These are phyloP conservation scores for Caiman crocodilus DNA, from an alignment of 2,797 vertebrate genomes.

Conservation along the genomic window DNA sequence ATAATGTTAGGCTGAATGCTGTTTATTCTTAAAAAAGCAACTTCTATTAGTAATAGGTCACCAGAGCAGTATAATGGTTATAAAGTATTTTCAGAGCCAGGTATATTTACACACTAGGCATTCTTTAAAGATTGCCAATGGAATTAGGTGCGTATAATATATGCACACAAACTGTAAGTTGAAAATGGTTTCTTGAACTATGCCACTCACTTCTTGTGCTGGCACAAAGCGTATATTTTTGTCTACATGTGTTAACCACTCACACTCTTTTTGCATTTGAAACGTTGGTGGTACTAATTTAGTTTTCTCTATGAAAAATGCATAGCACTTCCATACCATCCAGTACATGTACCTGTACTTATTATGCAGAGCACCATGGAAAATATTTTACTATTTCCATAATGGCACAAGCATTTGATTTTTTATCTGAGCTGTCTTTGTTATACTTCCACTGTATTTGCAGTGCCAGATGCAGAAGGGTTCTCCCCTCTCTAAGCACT, in stretches of 20 bases:
- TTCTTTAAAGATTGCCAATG: slow-evolving; percentile 35
- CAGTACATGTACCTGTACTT: background rate
- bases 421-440: background rate
- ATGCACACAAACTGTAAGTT: background rate
- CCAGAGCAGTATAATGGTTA: background rate
- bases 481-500: background rate
- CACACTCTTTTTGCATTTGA: background rate
- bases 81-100: slow-evolving; percentile 30
- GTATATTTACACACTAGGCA: background rate
- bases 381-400: background rate
- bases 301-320: background rate
- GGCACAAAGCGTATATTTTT: background rate
- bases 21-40: slow-evolving; percentile 47
- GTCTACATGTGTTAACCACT: background rate
- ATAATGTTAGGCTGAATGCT: slow-evolving; percentile 33
- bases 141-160: background rate
- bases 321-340: background rate
- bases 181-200: background rate
- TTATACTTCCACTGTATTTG: background rate
- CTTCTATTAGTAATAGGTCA: slow-evolving; percentile 23
- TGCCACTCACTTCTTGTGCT: background rate
- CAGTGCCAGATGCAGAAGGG: background rate
- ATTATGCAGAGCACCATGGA: background rate
- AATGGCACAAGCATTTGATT: fast-evolving
- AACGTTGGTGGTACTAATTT: background rate